These are phyloP conservation scores for Terebella lapidaria DNA, from an alignment of 2,888 invertebrate species.

Conservation along the genomic window DNA sequence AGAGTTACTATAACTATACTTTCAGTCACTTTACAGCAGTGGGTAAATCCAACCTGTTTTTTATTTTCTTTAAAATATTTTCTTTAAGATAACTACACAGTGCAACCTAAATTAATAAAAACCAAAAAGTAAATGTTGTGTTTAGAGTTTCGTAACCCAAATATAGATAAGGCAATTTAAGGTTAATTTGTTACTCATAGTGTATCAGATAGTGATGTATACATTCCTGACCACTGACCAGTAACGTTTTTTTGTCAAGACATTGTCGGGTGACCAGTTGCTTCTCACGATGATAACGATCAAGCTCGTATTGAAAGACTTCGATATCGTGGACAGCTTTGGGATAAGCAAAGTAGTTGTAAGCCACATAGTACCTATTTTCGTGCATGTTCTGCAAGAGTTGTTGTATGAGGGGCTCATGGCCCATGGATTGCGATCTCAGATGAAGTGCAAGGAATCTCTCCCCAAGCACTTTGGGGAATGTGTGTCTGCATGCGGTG, in stretches of 20 bases:
- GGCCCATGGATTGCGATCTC: neutral
- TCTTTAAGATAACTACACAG: too few species aligned
- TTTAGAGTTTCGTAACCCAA: too few species aligned
- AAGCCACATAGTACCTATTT: neutral
- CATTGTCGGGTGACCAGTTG: slow-evolving; percentile 3
- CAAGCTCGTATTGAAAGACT: neutral
- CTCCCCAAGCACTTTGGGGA: neutral
- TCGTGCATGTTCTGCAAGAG: neutral
- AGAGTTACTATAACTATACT: too few species aligned
- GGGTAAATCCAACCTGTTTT: too few species aligned
- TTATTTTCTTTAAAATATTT: too few species aligned
- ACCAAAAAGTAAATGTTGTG: too few species aligned
- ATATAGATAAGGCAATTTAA: too few species aligned
- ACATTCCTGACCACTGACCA: neutral
- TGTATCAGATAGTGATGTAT: neutral
- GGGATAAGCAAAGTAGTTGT: neutral
- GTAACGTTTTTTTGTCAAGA: neutral
- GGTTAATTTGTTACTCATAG: too few species aligned
- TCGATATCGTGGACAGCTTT: slow-evolving; percentile 6
- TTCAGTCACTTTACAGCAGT: too few species aligned
- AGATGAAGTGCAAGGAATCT: neutral
- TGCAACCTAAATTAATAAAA: too few species aligned
- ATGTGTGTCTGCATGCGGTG: neutral
- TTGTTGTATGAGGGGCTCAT: neutral
- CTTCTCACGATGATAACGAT: slow-evolving; percentile 6